These are phyloP conservation scores for Micrasema minimum DNA, from an alignment of 1,140 invertebrate genomes.

Conservation along the genomic window DNA sequence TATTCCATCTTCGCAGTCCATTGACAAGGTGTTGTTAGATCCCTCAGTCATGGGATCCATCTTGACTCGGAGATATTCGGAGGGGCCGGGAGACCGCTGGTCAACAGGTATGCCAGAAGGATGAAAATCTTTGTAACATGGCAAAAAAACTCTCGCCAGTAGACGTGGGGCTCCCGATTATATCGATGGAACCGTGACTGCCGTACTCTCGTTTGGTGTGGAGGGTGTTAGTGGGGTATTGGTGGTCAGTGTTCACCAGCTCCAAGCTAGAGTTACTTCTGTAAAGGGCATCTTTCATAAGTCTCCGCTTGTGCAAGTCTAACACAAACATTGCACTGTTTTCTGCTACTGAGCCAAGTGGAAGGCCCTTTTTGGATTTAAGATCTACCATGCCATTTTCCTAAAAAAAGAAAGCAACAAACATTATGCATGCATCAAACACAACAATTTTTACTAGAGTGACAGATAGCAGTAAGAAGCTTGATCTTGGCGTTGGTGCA, in stretches of 20 bases:
- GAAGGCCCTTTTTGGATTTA: slow-evolving; percentile 34
- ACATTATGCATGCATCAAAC: too few relatives aligned
- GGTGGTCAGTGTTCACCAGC: slow-evolving; percentile 63
- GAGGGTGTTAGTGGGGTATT: slow-evolving; percentile 56
- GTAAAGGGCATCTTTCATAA: slow-evolving; percentile 58
- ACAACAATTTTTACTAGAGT: too few relatives aligned
- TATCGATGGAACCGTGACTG: slow-evolving; percentile 70
- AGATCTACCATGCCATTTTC: slow-evolving; percentile 47
- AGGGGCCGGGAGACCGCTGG: slow-evolving; percentile 72
- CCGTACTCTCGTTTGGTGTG: slow-evolving; percentile 70
- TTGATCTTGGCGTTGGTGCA: too few relatives aligned
- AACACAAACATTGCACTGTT: slow-evolving; percentile 41
- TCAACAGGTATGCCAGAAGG: slow-evolving; percentile 69
- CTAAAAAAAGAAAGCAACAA: slow-evolving; percentile 20
- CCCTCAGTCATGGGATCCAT: slow-evolving; percentile 59
- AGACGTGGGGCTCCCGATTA: slow-evolving; percentile 63
- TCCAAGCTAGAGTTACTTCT: slow-evolving; percentile 73
- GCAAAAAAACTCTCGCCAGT: slow-evolving; percentile 79
- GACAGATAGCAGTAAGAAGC: too few relatives aligned
- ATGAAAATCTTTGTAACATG: slow-evolving; percentile 82
- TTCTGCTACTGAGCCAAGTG: slow-evolving; percentile 34
- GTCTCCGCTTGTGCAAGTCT: slow-evolving; percentile 44
- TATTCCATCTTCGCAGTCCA: slow-evolving; percentile 63
- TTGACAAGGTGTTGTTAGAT: slow-evolving; percentile 57
- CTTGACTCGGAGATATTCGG: slow-evolving; percentile 69